Evolutionary conservation across 2,888 invertebrate species (phyloP), one percentile per base, ranked within the genome.

Genomic region (Gastracanthus pulcherrimus): DNA sequence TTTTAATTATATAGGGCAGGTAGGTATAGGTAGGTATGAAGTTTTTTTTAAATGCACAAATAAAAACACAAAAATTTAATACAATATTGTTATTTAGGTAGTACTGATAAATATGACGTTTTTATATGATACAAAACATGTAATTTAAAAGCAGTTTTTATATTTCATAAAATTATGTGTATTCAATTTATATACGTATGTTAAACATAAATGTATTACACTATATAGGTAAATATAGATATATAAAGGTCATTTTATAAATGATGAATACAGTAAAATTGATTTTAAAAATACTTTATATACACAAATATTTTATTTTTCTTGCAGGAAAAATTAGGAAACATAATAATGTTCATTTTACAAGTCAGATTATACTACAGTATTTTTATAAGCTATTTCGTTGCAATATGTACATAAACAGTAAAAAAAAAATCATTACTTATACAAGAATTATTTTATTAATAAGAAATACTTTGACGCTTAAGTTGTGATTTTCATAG

Each of bases 291-390:
- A 58, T 58, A 67, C 23, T 76, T 76, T 69, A 67, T 76, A 19
- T 76, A 76, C 75, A 75, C 26, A 55, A 71, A 38, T 58, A 34
- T 45, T 76, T 58, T 69, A 69, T 76, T 67, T 58, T 58, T 38
- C 31, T 62, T 34, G 4, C 9, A 36, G 62, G 34, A 36, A 31
- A 58, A 19, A 62, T n/a, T 26, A 55, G 4, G 34, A 70, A 70
- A 51, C 51, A 16, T 11, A 70, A 67, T 31, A 19, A 26, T 23
- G 19, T 51, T 36, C 0, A 36, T 19, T 34, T 11, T 19, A 36
- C 34, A 62, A 34, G 16, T 55, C n/a, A 55, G 26, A 55, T 26
- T n/a, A 19, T 62, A 19, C n/a, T 36, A 62, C 11, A 36, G 6
- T 36, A 36, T n/a, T 16, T n/a, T 31, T 34, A 31, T 34, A 2